Base-by-base conservation (phyloP, 2,888 invertebrate species). In the Limnephilus auricula region DNA sequence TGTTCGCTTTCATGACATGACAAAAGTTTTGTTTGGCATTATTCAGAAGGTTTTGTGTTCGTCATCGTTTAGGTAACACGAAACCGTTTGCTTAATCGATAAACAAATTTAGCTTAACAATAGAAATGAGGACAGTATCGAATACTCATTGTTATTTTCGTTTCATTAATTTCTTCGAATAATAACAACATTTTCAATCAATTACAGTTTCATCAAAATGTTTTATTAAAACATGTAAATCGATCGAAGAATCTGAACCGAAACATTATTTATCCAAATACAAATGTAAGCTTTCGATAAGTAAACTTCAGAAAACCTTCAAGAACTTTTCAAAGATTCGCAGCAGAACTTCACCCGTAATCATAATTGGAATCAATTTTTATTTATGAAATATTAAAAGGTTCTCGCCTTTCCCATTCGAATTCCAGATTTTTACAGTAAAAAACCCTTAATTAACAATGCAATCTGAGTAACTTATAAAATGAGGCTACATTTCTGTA, bases 1-100 rank as follows among this genome's bases (percentile, higher is more conserved):
- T 82, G 80, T 82, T 82, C 31, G 80, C 40, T 85, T 85, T 40
- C 85, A 40, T 40, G 85, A 40, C 85, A 89, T 82, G 50, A 89
- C 80, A 89, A 89, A 82, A 83, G 89, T 89, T 89, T 40, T 80
- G n/a, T 40, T 45, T 89, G 13, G 82, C 50, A 37, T 80, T 85
- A 85, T 85, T 85, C 85, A 85, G 40, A 85, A 85, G 34, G 85
- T 85, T 34, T 85, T 85, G 34, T 40, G 85, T 85, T 85, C 45
- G 40, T 45, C 85, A 85, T 85, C 85, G 30, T 85, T 85, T 85
- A 40, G 45, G 79, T 32, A 79, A 89, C 78, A 79, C 89, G 79
- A 79, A 40, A 40, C 89, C 79, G 34, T 89, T 89, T 78, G 37
- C 89, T 79, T 79, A 89, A 89, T 89, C 89, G 89, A 89, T 89